Evolutionary conservation across 2,888 invertebrate genomes (phyloP).

Genomic region (Sinhomidia bicolor): DNA sequence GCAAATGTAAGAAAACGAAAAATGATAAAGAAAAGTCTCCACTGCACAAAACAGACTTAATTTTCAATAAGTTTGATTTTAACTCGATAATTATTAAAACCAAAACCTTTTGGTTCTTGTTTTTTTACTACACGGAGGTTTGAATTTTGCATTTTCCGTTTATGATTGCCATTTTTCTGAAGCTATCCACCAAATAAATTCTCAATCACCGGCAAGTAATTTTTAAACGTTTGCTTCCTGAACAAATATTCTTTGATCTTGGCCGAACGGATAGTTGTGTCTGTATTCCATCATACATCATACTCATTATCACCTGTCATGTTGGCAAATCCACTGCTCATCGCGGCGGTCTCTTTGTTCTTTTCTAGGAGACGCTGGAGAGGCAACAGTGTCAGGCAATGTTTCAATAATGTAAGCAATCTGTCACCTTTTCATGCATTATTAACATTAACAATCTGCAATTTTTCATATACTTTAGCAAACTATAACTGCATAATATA

Average conservation of each 20-base stretch:
- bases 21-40: background rate
- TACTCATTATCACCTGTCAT: constrained; percentile 62
- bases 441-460: constrained; percentile 66
- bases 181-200: constrained; percentile 6
- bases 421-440: constrained; percentile 62
- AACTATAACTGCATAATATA: background rate
- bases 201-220: constrained; percentile 15
- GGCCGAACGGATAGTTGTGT: constrained; percentile 25
- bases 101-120: background rate
- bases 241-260: constrained; percentile 44
- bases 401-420: constrained; percentile 69
- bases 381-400: constrained; percentile 56
- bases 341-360: constrained; percentile 53
- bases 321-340: constrained; percentile 50
- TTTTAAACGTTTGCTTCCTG: constrained; percentile 20
- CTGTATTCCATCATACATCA: constrained; percentile 48
- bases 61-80: too few relatives aligned
- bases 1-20: background rate
- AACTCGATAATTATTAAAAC: too few relatives aligned
- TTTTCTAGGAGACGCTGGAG: constrained; percentile 25
- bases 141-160: background rate
- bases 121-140: background rate
- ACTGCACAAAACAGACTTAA: too few relatives aligned
- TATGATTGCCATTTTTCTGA: background rate
- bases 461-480: constrained; percentile 47